Conservation (phyloP, 2,797 vertebrate species). For the Pelodytes ibericus region DNA sequence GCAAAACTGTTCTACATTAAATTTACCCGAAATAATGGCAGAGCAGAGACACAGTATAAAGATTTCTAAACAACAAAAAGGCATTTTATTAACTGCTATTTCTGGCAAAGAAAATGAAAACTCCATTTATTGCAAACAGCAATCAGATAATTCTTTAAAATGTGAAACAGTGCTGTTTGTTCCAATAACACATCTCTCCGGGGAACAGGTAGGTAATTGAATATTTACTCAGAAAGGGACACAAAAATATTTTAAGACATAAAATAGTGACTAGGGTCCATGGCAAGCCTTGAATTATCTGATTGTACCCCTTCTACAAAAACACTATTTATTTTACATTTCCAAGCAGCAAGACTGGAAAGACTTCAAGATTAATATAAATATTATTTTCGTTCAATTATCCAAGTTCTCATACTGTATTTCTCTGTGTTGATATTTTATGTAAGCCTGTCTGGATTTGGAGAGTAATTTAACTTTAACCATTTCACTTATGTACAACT, state of each 20-base stretch:
- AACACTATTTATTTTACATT: neutral
- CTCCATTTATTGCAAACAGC: slow-evolving; percentile 21
- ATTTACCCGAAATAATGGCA: slow-evolving; percentile 1
- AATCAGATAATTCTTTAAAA: slow-evolving; percentile 32
- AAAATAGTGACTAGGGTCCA: slow-evolving; percentile 22
- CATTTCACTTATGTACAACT: too few relatives aligned
- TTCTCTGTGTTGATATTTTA: neutral
- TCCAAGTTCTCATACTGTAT: neutral
- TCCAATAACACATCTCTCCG: slow-evolving; percentile 30
- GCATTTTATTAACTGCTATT: slow-evolving; percentile 4
- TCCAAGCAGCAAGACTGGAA: neutral
- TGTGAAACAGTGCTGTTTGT: slow-evolving; percentile 9
- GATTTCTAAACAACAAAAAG: slow-evolving; percentile 10
- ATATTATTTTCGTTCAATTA: slow-evolving; percentile 14
- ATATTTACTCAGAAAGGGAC: slow-evolving; percentile 45
- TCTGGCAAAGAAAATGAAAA: slow-evolving; percentile 24
- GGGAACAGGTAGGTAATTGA: slow-evolving; percentile 38
- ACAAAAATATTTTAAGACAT: slow-evolving; percentile 16
- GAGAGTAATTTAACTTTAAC: too few relatives aligned
- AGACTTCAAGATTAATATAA: neutral
- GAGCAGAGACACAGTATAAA: slow-evolving; percentile 7
- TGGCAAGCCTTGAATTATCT: slow-evolving; percentile 14
- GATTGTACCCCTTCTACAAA: slow-evolving; percentile 3
- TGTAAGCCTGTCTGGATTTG: neutral
- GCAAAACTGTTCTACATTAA: neutral